These are phyloP conservation scores for Prolemur simus DNA, from an alignment of 2,113 vertebrate genomes.

Conservation along the genomic window DNA sequence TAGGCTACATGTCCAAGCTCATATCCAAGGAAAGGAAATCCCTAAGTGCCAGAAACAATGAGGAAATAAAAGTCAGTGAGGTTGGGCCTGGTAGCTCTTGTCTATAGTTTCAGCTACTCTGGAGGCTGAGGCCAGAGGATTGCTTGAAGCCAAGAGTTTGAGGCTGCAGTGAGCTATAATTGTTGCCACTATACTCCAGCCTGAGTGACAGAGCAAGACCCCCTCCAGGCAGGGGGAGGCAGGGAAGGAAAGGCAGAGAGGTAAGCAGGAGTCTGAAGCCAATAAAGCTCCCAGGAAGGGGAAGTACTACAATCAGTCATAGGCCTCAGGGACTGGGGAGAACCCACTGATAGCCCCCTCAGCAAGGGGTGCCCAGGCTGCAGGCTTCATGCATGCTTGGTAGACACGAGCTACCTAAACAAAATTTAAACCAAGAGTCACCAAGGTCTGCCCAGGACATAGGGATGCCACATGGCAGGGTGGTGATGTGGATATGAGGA, in stretches of 20 bases:
- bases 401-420: not conserved
- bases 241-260: not conserved
- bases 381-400: not conserved
- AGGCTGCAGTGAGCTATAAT: too few relatives aligned
- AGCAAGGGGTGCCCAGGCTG: not conserved
- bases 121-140: too few relatives aligned
- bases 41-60: not conserved
- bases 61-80: conserved; percentile 20
- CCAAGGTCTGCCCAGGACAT: not conserved
- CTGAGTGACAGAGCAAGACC: too few relatives aligned
- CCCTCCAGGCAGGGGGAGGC: too few relatives aligned
- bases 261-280: not conserved
- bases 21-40: not conserved
- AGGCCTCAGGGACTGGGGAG: not conserved
- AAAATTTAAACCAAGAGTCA: not conserved
- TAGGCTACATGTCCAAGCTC: not conserved
- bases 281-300: not conserved
- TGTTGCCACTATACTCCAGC: too few relatives aligned
- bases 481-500: not conserved
- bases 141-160: too few relatives aligned
- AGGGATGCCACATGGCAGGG: not conserved
- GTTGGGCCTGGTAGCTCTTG: too few relatives aligned
- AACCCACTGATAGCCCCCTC: not conserved
- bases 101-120: too few relatives aligned
- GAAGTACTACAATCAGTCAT: not conserved